Percentiles rank a stretch among this genome's conserved stretches.
Evolutionary conservation across 2,797 vertebrate genomes (phyloP).

Genomic region (Sebastes nivosus): DNA sequence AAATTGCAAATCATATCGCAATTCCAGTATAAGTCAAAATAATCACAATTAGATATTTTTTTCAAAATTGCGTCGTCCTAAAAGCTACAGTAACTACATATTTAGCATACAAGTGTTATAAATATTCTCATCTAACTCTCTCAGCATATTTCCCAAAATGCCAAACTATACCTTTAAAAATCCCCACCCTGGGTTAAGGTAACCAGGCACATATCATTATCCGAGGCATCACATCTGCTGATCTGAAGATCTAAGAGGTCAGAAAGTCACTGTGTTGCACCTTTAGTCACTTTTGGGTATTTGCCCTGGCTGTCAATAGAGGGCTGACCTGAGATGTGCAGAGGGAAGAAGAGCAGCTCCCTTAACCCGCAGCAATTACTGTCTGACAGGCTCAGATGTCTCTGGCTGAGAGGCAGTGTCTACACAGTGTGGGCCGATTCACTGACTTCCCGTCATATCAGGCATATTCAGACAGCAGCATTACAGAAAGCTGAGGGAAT

Average conservation of each 20-base stretch:
- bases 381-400: constrained; percentile 64
- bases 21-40: too few species aligned
- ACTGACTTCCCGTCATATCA: constrained; percentile 10
- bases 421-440: constrained; percentile 30
- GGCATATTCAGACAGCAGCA: constrained; percentile 25
- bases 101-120: not conserved
- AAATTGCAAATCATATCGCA: too few species aligned
- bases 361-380: constrained; percentile 69
- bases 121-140: not conserved
- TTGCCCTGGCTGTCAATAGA: constrained; percentile 59
- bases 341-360: constrained; percentile 54
- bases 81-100: not conserved
- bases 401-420: constrained; percentile 43
- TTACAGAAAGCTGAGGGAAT: not conserved
- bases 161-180: not conserved
- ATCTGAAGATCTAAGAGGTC: constrained; percentile 8
- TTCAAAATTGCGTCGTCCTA: accelerated
- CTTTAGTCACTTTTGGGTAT: constrained; percentile 25
- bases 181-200: not conserved
- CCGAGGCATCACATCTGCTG: not conserved
- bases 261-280: constrained; percentile 24
- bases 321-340: constrained; percentile 57
- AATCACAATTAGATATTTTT: too few species aligned
- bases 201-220: not conserved
- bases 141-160: not conserved